Conservation (phyloP, 2,797 vertebrate species). For the Tauraco hartlaubi region DNA sequence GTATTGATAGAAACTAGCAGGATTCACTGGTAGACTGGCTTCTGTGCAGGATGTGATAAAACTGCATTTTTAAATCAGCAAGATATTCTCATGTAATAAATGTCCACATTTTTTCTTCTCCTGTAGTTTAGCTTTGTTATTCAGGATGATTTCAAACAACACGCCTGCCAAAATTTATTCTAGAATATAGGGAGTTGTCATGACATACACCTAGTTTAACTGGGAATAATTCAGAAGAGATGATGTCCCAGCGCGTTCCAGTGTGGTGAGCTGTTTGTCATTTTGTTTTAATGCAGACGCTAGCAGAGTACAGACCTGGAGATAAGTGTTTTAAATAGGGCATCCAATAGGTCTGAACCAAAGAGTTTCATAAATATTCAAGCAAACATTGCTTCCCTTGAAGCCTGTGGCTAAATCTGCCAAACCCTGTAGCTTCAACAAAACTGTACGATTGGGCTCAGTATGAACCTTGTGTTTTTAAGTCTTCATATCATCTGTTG, state of each 20-base stretch:
- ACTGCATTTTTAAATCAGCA: not conserved
- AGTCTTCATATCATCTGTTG: not conserved
- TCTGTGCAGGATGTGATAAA: slow-evolving; percentile 5
- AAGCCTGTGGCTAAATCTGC: not conserved
- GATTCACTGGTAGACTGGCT: not conserved
- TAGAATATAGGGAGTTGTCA: not conserved
- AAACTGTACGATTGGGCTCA: not conserved
- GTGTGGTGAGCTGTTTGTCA: not conserved
- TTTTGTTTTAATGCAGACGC: slow-evolving; percentile 2
- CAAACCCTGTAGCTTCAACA: not conserved
- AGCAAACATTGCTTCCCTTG: not conserved
- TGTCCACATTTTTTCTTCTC: not conserved
- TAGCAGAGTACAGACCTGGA: not conserved
- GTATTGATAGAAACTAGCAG: not conserved
- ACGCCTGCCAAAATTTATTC: not conserved
- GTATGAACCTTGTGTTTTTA: not conserved
- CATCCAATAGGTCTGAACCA: not conserved
- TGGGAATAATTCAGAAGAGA: not conserved
- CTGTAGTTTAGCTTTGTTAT: not conserved
- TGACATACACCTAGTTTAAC: not conserved
- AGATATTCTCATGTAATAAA: not conserved
- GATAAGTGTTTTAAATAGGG: slow-evolving; percentile 11
- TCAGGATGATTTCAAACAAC: not conserved
- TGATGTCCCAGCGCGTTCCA: not conserved
- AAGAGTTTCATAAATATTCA: not conserved